Percentiles rank a stretch among this genome's conserved stretches.
Evolutionary conservation across 2,888 invertebrate species (phyloP).

Genomic region (Brenthis daphne): DNA sequence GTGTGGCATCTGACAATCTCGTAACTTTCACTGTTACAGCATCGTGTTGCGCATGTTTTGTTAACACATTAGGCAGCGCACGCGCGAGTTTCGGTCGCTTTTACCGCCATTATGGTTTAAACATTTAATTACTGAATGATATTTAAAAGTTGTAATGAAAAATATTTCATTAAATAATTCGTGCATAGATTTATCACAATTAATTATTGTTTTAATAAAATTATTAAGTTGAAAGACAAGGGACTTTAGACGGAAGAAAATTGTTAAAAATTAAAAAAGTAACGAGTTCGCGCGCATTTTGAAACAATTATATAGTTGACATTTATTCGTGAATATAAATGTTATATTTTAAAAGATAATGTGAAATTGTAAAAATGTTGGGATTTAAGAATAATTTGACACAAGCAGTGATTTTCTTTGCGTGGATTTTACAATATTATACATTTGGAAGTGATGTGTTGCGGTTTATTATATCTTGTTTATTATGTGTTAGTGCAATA

Average conservation of each 20-base stretch:
- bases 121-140: not conserved
- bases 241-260: no score
- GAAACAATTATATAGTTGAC: not conserved
- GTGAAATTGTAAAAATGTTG: slow-evolving; percentile 57
- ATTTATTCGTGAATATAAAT: not conserved
- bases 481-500: slow-evolving; percentile 46
- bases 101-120: not conserved
- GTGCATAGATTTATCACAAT: no score
- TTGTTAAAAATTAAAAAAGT: not conserved
- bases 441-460: slow-evolving; percentile 56
- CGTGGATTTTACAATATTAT: slow-evolving; percentile 59
- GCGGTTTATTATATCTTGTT: slow-evolving; percentile 53
- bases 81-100: slow-evolving; percentile 44
- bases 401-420: slow-evolving; percentile 52
- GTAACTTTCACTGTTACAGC: slow-evolving; percentile 79
- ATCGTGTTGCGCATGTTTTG: slow-evolving; percentile 64
- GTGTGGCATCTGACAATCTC: slow-evolving; percentile 47
- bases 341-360: slow-evolving; percentile 5
- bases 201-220: no score
- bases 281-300: slow-evolving; percentile 11
- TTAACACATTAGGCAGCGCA: slow-evolving; percentile 59
- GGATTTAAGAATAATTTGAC: slow-evolving; percentile 65
- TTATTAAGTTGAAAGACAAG: no score
- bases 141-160: not conserved
- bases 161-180: not conserved